Evolutionary conservation across 2,113 vertebrate species (phyloP), one percentile per base, ranked within the genome.

Genomic region (Cheirogaleus medius): DNA sequence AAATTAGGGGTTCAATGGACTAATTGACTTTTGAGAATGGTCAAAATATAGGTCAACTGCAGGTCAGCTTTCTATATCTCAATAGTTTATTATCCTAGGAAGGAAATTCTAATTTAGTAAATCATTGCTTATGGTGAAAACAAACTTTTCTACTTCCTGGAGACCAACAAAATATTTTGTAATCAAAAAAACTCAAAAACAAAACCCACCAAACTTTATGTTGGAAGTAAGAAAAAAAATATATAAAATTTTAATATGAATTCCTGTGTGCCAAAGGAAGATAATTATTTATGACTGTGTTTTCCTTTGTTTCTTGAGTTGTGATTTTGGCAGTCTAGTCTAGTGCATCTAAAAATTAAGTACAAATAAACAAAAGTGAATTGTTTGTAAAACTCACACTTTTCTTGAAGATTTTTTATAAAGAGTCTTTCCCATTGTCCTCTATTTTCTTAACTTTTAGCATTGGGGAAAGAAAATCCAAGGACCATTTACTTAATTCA

Each of bases 21-120:
- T 85, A 91, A 32, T 54, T 97, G 92, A 86, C 21, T 81, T 96
- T 47, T 77, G 29, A 42, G 1, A 87, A 93, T 97, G 29, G 39
- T 95, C 81, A 96, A 98, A 85, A 97, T 91, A 15, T 47, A 88
- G 96, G 76, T 98, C 90, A 98, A 6, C 47, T 64, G 15, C n/a
- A 93, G 80, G 96, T 96, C 81, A 98, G 0, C 93, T 97, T 64
- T 97, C 32, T 68, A 84, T 44, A 21, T 96, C 42, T 85, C 60
- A 95, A 37, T 95, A 73, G 80, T 89, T 91, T 94, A 42, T 0
- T 6, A 87, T 37, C 34, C 34, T 76, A 56, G 56, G 63, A 98
- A 97, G 86, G 56, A 63, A 74, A 32, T 74, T 63, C 11, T 12
- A 1, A 25, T 91, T 97, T 89, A 95, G 86, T 93, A 78, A 84